phyloP scores from a whole-genome alignment of 2,113 vertebrate genomes.

The Amphiprion percula region DNA sequence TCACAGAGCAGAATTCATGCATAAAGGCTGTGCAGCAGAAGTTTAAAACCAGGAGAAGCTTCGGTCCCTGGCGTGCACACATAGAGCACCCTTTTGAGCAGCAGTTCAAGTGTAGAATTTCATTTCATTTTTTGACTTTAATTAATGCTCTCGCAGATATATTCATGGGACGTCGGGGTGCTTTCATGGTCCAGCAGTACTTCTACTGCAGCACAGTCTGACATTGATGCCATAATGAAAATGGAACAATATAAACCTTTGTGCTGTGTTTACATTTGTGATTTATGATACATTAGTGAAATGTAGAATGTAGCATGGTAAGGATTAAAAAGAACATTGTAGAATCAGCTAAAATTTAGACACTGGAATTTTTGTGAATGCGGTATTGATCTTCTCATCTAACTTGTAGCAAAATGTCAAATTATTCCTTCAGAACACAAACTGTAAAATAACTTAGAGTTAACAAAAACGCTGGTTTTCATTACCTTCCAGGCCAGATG shows the following conservation, averaged over 20 bases:
- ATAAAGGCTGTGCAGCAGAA: background rate
- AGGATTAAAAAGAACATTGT: too few relatives aligned
- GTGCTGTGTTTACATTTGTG: too few relatives aligned
- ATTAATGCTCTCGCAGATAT: slow-evolving; percentile 33
- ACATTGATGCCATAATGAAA: background rate
- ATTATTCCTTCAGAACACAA: background rate
- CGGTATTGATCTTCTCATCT: too few relatives aligned
- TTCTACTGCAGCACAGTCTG: background rate
- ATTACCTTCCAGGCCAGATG: too few relatives aligned
- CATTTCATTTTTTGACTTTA: slow-evolving; percentile 31
- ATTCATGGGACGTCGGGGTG: slow-evolving; percentile 23
- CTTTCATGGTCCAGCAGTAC: slow-evolving; percentile 8
- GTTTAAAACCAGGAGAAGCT: slow-evolving; percentile 20
- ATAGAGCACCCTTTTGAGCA: slow-evolving; percentile 35
- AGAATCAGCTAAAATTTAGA: too few relatives aligned
- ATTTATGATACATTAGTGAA: too few relatives aligned
- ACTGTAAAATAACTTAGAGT: too few relatives aligned
- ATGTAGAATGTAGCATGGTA: too few relatives aligned
- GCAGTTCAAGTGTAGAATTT: slow-evolving; percentile 42
- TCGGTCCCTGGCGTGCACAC: slow-evolving; percentile 8
- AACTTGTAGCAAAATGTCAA: slow-evolving; percentile 1
- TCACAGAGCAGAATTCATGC: background rate
- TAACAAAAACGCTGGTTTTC: background rate
- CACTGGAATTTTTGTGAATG: too few relatives aligned
- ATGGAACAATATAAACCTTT: background rate